A percentile compares a stretch with the other conserved stretches of the same genome.
Evolutionary conservation across 2,113 vertebrate genomes (phyloP).

Genomic region (Ivindomyrus marchei): DNA sequence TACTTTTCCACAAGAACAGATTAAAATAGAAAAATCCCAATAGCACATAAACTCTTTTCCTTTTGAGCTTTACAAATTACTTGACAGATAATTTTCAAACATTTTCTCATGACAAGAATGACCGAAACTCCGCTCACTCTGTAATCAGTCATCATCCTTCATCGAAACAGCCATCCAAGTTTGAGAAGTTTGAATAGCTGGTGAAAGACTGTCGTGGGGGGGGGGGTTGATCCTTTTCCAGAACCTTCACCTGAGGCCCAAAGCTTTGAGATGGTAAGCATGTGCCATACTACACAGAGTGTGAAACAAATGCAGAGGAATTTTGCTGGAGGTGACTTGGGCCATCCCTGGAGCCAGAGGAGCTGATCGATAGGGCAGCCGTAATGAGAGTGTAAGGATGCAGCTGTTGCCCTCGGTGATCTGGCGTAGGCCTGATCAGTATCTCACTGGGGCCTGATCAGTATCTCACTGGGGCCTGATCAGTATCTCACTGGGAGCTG

Average conservation of each 20-base stretch:
- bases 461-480: too few species aligned
- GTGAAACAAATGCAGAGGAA: neutral
- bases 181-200: neutral
- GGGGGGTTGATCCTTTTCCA: neutral
- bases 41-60: neutral
- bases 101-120: neutral
- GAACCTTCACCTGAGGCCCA: neutral
- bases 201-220: neutral
- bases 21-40: neutral
- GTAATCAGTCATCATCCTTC: neutral
- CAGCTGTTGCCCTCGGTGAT: neutral
- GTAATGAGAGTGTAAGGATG: neutral
- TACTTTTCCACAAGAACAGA: neutral
- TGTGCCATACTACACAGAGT: neutral
- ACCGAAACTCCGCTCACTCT: neutral
- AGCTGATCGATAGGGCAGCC: neutral
- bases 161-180: neutral
- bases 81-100: neutral
- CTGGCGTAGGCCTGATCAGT: neutral
- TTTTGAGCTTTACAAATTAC: neutral
- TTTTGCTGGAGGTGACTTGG: neutral
- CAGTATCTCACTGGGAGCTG: neutral
- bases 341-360: neutral
- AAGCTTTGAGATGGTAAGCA: neutral
- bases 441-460: too few species aligned